These are phyloP conservation scores for Sphaerodactylus townsendi DNA, from an alignment of 2,113 vertebrate genomes.

Conservation along the genomic window DNA sequence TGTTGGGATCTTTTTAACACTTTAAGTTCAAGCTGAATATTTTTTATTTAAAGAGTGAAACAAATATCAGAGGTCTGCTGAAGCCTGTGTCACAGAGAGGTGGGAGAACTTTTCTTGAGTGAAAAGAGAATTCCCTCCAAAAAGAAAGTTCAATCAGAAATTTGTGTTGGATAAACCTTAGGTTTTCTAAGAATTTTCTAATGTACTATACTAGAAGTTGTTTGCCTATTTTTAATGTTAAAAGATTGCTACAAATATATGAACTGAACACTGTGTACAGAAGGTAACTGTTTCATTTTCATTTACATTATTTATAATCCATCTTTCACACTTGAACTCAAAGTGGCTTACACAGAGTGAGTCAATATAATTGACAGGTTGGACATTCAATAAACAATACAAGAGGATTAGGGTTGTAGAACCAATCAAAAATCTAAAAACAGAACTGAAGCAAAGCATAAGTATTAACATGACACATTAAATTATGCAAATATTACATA, in stretches of 20 bases:
- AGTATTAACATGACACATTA: too few relatives aligned
- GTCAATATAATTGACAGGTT: too few relatives aligned
- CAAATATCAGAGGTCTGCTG: not conserved
- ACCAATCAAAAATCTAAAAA: too few relatives aligned
- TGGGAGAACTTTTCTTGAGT: not conserved
- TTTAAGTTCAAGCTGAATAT: not conserved
- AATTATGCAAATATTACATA: too few relatives aligned
- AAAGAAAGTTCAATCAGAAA: not conserved
- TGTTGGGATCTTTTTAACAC: not conserved
- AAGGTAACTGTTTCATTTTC: not conserved
- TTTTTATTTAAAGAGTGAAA: constrained; percentile 27
- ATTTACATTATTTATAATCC: too few relatives aligned
- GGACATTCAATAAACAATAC: too few relatives aligned
- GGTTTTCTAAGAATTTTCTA: not conserved
- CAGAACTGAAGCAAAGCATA: too few relatives aligned
- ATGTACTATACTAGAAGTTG: not conserved
- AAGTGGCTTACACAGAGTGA: too few relatives aligned
- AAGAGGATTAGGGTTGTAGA: too few relatives aligned
- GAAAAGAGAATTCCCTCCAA: not conserved
- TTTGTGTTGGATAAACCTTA: not conserved
- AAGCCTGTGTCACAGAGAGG: not conserved
- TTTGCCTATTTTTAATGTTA: not conserved
- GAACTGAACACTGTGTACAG: not conserved
- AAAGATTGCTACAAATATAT: not conserved
- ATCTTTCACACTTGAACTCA: too few relatives aligned